Evolutionary conservation across 2,888 invertebrate genomes (phyloP), one percentile per base, ranked within the genome.

Genomic region (Tenodera sinensis): DNA sequence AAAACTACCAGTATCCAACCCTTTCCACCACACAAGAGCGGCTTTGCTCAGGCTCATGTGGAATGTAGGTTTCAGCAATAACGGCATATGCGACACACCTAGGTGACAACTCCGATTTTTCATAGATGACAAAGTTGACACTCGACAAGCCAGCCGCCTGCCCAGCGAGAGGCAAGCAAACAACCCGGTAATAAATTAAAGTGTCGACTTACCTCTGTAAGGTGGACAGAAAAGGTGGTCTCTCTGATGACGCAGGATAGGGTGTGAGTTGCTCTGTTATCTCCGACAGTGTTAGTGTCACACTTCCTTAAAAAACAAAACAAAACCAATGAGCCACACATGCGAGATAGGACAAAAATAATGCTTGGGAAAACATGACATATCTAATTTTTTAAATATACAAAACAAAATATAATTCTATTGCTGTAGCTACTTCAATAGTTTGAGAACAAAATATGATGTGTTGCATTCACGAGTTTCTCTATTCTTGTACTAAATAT

Each of bases 81-180:
- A 87, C 87, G 87, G 87, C 82, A n/a, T 20, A 25, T 87, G 82
- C 34, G 82, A 83, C 82, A 34, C 54, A 20, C 25, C 54, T 71
- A 71, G 30, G 28, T 87, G 87, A 87, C 87, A 87, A 82, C 34
- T n/a, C n/a, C 81, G 34, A 87, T 87, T 87, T 87, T 87, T 87
- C 87, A 87, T 71, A n/a, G 87, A 34, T 87, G 87, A 87, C 87
- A 87, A 87, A 82, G 83, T 34, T 71, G 54, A 71, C 54, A 25
- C 54, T 71, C 54, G 54, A 71, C 54, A 71, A 71, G 54, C 54
- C 25, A 25, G 54, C 54, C 25, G 54, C 54, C 25, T 71, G 54
- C 54, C 54, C 54, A 71, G 54, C 54, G 54, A 71, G 54, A 71
- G 54, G 54, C 54, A 71, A 71, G 54, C 54, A 71, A 71, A 71